A percentile compares a stretch with the other conserved stretches of the same genome.
These are phyloP conservation scores for Euglossa dilemma DNA, from an alignment of 1,140 invertebrate species.

Conservation along the genomic window DNA sequence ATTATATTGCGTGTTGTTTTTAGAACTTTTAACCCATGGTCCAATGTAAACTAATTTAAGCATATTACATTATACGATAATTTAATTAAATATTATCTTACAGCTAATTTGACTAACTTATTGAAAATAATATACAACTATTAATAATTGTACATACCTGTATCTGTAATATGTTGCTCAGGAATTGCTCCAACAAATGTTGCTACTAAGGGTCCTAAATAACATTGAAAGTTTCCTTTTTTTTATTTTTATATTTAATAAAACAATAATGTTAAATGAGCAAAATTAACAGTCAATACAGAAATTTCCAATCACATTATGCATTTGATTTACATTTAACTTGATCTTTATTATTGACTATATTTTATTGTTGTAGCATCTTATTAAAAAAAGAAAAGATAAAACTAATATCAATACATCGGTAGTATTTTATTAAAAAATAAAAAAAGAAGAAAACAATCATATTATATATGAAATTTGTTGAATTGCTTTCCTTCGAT, in stretches of 20 bases:
- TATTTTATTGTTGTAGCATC: background rate
- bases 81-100: background rate
- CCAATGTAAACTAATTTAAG: conserved; percentile 72
- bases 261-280: background rate
- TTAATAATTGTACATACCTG: conserved; percentile 70
- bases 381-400: conserved; percentile 10
- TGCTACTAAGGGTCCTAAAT: conserved; percentile 71
- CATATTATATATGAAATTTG: conserved; percentile 2
- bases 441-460: conserved; percentile 19
- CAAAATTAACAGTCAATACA: background rate
- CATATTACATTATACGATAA: background rate
- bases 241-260: background rate
- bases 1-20: conserved; percentile 71
- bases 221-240: background rate
- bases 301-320: background rate
- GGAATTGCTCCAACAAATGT: conserved; percentile 77
- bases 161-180: conserved; percentile 74
- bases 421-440: background rate
- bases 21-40: conserved; percentile 75
- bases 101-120: too few species aligned
- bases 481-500: conserved; percentile 15
- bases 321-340: background rate
- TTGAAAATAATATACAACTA: background rate
- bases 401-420: background rate
- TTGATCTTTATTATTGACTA: background rate